A percentile compares a stretch with the other conserved stretches of the same genome.
Conservation (phyloP, 2,113 vertebrate species). For the Strix uralensis region DNA sequence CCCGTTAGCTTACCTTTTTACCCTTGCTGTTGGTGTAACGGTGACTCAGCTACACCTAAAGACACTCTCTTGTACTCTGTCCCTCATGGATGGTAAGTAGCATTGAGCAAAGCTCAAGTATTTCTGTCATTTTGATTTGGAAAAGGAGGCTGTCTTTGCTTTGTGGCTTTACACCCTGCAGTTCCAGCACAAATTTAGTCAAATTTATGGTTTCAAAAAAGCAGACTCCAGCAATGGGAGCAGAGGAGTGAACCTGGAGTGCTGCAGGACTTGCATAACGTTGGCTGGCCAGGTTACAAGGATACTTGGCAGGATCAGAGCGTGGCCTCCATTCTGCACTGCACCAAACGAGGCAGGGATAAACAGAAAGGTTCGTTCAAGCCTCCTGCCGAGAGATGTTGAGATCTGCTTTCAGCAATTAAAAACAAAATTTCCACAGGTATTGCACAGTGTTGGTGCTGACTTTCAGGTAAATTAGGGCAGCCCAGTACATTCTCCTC, state of each 20-base stretch:
- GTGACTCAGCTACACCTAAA: not conserved
- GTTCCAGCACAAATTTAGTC: not conserved
- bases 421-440: not conserved
- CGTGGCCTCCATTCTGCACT: not conserved
- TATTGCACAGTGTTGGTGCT: accelerated
- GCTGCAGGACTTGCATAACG: not conserved
- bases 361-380: not conserved
- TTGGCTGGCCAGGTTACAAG: not conserved
- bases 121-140: not conserved
- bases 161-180: not conserved
- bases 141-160: not conserved
- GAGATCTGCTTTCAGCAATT: not conserved
- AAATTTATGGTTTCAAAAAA: not conserved
- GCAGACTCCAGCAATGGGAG: not conserved
- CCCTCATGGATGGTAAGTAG: not conserved
- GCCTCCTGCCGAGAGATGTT: not conserved
- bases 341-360: not conserved
- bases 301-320: not conserved
- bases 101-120: not conserved
- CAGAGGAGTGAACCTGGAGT: not conserved
- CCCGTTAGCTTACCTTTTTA: not conserved
- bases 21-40: not conserved
- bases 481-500: not conserved
- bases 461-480: not conserved
- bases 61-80: not conserved